These are phyloP conservation scores for Falcunculus frontatus DNA, from an alignment of 2,113 vertebrate species.

Conservation along the genomic window DNA sequence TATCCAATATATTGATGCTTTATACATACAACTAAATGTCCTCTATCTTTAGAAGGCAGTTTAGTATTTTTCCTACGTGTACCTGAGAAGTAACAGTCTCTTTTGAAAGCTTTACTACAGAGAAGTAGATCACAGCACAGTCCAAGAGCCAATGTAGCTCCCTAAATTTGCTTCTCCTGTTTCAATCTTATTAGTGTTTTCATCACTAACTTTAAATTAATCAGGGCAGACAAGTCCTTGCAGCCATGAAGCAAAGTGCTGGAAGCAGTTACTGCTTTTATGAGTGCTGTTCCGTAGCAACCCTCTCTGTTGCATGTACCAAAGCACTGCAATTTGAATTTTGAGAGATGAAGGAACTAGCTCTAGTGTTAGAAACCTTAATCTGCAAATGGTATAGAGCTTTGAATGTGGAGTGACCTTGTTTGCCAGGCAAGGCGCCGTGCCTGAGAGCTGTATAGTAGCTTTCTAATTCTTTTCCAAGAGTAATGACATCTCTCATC, in stretches of 20 bases:
- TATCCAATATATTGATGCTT: neutral
- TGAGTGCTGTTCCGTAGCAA: neutral
- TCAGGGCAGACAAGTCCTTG: constrained; percentile 34
- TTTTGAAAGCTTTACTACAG: neutral
- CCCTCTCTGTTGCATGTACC: neutral
- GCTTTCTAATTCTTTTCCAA: neutral
- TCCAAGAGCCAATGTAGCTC: neutral
- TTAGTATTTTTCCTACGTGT: neutral
- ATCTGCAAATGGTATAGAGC: neutral
- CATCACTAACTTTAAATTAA: neutral
- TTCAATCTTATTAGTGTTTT: constrained; percentile 23
- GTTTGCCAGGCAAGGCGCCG: neutral
- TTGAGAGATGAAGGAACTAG: neutral
- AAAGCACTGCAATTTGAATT: neutral
- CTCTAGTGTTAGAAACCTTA: neutral
- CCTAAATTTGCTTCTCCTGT: neutral
- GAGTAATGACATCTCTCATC: neutral
- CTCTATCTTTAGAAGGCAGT: neutral
- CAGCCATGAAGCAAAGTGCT: constrained; percentile 23
- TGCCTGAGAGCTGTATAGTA: neutral
- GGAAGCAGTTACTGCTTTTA: neutral
- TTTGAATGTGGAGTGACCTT: neutral
- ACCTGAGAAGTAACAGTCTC: neutral
- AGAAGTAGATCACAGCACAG: neutral
- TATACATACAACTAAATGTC: neutral